These are phyloP conservation scores for Callionymus lyra DNA, from an alignment of 2,113 vertebrate genomes.

Conservation along the genomic window DNA sequence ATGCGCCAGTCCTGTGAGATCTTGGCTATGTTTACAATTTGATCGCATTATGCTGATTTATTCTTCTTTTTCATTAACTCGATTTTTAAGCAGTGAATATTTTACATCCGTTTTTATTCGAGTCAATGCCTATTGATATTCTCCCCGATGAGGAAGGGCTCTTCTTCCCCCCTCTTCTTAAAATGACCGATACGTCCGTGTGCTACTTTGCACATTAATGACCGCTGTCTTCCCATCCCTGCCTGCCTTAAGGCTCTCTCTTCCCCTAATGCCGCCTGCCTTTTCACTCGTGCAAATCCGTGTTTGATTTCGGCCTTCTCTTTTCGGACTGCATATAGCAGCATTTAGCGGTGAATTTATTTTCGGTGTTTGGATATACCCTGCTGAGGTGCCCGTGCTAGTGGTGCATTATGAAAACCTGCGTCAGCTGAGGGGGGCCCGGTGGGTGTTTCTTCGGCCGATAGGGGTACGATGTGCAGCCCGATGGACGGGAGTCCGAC, in stretches of 20 bases:
- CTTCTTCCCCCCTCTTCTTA: constrained; percentile 4
- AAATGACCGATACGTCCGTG: constrained; percentile 13
- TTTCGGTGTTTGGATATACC: constrained; percentile 69
- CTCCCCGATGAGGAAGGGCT: constrained; percentile 20
- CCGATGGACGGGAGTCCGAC: constrained; percentile 19
- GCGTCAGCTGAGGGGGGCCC: constrained; percentile 54
- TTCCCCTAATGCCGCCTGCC: constrained; percentile 33
- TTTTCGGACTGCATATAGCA: constrained; percentile 58
- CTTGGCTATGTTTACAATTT: constrained; percentile 34
- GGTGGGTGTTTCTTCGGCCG: constrained; percentile 57
- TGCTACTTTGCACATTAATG: constrained; percentile 54
- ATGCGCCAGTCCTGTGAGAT: constrained; percentile 32
- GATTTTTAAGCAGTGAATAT: constrained; percentile 48
- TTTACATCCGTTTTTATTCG: constrained; percentile 36
- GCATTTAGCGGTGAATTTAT: constrained; percentile 71
- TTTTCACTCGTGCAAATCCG: constrained; percentile 50
- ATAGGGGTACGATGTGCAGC: constrained; percentile 22
- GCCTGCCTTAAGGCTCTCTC: constrained; percentile 53
- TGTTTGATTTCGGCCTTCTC: constrained; percentile 55
- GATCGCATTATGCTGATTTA: constrained; percentile 46
- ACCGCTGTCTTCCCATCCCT: constrained; percentile 29
- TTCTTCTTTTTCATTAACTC: constrained; percentile 39
- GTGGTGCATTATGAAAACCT: constrained; percentile 59
- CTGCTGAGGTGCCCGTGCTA: constrained; percentile 66
- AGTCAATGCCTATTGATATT: constrained; percentile 28